Percentiles rank a stretch among this genome's conserved stretches.
Evolutionary conservation across 2,113 vertebrate genomes (phyloP).

Genomic region (Castor canadensis): DNA sequence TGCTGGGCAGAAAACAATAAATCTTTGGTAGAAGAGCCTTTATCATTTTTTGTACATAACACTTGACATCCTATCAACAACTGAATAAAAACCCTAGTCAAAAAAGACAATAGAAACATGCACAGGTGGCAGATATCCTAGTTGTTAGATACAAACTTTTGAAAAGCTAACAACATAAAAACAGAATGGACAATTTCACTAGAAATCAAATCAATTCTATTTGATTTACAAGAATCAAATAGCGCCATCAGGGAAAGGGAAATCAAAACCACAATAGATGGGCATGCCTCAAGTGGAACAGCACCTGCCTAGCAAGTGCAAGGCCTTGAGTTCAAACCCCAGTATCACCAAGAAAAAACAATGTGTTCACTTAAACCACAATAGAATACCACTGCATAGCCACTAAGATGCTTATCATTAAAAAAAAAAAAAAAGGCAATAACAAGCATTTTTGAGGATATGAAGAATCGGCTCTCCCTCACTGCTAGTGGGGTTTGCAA

Average conservation of each 20-base stretch:
- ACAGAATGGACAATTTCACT: background rate
- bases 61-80: background rate
- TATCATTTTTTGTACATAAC: background rate
- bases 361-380: no score
- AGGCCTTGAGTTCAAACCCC: no score
- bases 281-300: no score
- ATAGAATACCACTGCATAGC: background rate
- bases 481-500: background rate
- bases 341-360: no score
- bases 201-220: no score
- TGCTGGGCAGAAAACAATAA: background rate
- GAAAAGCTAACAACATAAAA: background rate
- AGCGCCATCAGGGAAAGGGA: background rate
- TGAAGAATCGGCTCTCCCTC: background rate
- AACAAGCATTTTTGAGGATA: background rate
- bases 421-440: background rate
- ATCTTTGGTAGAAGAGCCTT: background rate
- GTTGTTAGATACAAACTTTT: background rate
- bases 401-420: background rate
- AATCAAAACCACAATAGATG: background rate
- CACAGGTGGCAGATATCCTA: background rate
- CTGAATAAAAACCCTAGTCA: background rate
- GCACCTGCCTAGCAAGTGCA: no score
- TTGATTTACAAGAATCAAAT: constrained; percentile 1
- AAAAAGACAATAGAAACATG: background rate